Evolutionary conservation across 2,113 vertebrate species (phyloP).

Genomic region (Phalacrocorax pelagicus): DNA sequence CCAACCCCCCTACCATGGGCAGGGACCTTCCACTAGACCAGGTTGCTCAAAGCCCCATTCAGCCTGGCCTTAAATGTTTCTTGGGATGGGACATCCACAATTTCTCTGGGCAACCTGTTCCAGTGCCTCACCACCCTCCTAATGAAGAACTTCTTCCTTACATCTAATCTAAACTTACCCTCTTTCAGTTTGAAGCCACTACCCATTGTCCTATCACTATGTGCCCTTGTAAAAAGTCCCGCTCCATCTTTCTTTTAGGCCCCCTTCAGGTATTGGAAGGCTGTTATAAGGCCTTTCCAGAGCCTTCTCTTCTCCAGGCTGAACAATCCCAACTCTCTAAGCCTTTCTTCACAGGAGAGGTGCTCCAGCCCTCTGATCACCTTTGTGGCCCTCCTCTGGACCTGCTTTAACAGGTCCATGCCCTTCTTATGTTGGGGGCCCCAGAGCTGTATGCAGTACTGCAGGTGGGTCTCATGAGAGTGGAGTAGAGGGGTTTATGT

Average conservation of each 20-base stretch:
- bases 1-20: not conserved
- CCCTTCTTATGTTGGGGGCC: not conserved
- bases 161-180: not conserved
- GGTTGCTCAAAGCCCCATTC: not conserved
- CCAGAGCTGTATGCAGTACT: not conserved
- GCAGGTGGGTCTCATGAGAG: not conserved
- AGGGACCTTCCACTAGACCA: not conserved
- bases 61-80: not conserved
- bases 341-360: not conserved
- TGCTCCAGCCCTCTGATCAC: not conserved
- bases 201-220: not conserved
- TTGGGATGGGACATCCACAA: not conserved
- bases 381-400: not conserved
- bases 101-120: not conserved
- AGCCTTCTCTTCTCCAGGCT: not conserved
- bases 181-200: not conserved
- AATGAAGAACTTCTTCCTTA: not conserved
- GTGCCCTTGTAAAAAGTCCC: not conserved
- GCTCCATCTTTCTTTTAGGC: not conserved
- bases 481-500: not conserved
- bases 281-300: not conserved
- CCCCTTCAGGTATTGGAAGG: not conserved
- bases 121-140: not conserved
- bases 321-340: not conserved
- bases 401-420: not conserved